These are phyloP conservation scores for Delphinus delphis DNA, from an alignment of 2,113 vertebrate species.

Conservation along the genomic window DNA sequence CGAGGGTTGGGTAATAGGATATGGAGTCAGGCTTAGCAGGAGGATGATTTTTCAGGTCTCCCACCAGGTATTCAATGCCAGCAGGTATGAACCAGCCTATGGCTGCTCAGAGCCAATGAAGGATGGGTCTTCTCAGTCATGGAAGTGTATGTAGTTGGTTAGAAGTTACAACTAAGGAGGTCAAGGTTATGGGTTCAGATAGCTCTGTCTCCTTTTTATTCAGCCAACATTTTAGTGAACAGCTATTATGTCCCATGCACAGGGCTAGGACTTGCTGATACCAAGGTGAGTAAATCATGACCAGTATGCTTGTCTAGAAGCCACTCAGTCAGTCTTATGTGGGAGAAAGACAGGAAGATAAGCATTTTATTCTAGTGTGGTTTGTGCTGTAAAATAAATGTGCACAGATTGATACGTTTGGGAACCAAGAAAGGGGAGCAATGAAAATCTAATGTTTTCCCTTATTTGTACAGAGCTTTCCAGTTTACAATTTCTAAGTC, in stretches of 20 bases:
- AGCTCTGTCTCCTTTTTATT: neutral
- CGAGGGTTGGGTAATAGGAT: slow-evolving; percentile 53
- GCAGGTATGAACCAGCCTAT: neutral
- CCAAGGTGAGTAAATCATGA: neutral
- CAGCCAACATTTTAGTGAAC: neutral
- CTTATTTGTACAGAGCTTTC: neutral
- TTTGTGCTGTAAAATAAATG: neutral
- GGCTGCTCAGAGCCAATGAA: neutral
- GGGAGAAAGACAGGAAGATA: neutral
- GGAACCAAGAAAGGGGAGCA: neutral
- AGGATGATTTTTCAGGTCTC: slow-evolving; percentile 24
- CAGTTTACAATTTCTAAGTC: neutral
- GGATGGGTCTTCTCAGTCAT: neutral
- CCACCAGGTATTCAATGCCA: neutral
- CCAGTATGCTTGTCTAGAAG: neutral
- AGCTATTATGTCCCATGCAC: neutral
- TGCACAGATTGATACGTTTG: neutral
- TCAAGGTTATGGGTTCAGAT: neutral
- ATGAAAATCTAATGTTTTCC: neutral
- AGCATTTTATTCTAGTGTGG: neutral
- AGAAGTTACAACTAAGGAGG: neutral
- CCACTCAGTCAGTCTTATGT: neutral
- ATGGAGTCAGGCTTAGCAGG: neutral
- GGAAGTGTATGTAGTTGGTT: neutral
- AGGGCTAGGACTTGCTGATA: neutral